Base-by-base conservation (phyloP, 2,888 invertebrate species). In the Lepas anatifera region DNA sequence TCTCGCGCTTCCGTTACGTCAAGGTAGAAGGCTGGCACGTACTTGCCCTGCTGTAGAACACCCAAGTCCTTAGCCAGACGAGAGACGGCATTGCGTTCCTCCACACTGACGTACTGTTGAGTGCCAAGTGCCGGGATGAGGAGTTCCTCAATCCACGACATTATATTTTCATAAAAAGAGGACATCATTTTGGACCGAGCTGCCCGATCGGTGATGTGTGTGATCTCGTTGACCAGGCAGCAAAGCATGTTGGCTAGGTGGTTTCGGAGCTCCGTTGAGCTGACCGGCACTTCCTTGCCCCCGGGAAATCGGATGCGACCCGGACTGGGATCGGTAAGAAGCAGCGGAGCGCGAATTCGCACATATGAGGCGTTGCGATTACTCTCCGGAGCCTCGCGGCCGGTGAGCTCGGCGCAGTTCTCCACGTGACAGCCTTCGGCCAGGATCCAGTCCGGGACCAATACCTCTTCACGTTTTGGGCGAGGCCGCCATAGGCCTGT, bases 351-450 rank as follows among this genome's bases (percentile, higher is more conserved):
- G 35, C 29, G 32, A 16, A 35, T 58, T n/a, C 10, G 4, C 35
- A 58, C 58, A 18, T 7, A 35, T 22, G 58, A 58, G 22, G 58
- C 32, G 58, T 58, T 58, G 22, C 58, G 58, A 8, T 35, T 35
- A 10, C 22, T 58, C 35, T 58, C 58, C 8, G 58, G 58, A 3
- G 58, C 58, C 58, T 58, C 58, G 58, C 58, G 58, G 7, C 58
- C 58, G 32, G 35, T 58, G 58, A 58, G 58, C 35, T 58, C 58
- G 22, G 58, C 58, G 32, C 58, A 58, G 58, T 58, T 58, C 58
- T 58, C 58, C 58, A 58, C 58, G 58, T 22, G 58, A 22, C 58
- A 58, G 18, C 58, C 58, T 22, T 58, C 58, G 35, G 58, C 58
- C 35, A 58, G 35, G 32, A 58, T 58, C 58, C 58, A 58, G 58